A percentile compares a stretch with the other conserved stretches of the same genome.
These are phyloP conservation scores for Muscidifurax raptorellus DNA, from an alignment of 1,140 invertebrate genomes.

Conservation along the genomic window DNA sequence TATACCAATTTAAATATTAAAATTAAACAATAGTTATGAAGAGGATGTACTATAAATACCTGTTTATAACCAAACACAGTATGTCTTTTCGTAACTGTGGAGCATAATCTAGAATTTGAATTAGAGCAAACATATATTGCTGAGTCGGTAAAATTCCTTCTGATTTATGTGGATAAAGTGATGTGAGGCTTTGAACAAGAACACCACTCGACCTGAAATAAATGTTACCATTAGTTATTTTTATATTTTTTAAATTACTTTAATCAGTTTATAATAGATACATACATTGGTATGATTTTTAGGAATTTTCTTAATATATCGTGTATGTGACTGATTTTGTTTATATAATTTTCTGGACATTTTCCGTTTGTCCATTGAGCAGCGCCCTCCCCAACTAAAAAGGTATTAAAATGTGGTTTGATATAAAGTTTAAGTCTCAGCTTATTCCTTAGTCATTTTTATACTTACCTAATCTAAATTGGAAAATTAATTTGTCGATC, in stretches of 20 bases:
- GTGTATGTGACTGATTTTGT: slow-evolving; percentile 77
- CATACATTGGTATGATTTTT: slow-evolving; percentile 81
- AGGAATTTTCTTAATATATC: slow-evolving; percentile 76
- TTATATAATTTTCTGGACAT: slow-evolving; percentile 70
- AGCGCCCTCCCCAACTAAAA: slow-evolving; percentile 62
- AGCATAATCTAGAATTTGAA: slow-evolving; percentile 80
- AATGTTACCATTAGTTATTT: slow-evolving; percentile 25
- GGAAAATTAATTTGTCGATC: slow-evolving; percentile 76
- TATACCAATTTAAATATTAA: background rate
- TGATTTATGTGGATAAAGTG: slow-evolving; percentile 81
- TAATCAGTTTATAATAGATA: slow-evolving; percentile 47
- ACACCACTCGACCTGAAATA: slow-evolving; percentile 76
- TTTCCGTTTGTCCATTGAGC: slow-evolving; percentile 71
- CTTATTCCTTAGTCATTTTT: background rate
- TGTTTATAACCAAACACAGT: slow-evolving; percentile 81
- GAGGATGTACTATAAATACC: slow-evolving; percentile 72
- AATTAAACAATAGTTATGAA: background rate
- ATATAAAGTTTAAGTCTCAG: background rate
- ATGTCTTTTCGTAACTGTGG: slow-evolving; percentile 78
- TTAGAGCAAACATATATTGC: slow-evolving; percentile 80
- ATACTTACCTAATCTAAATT: slow-evolving; percentile 76
- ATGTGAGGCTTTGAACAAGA: slow-evolving; percentile 74
- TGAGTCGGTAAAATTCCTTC: slow-evolving; percentile 76
- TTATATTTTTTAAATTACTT: background rate
- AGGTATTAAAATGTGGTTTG: background rate